Base-by-base conservation (phyloP, 2,113 vertebrate species). In the Rafetus swinhoei region DNA sequence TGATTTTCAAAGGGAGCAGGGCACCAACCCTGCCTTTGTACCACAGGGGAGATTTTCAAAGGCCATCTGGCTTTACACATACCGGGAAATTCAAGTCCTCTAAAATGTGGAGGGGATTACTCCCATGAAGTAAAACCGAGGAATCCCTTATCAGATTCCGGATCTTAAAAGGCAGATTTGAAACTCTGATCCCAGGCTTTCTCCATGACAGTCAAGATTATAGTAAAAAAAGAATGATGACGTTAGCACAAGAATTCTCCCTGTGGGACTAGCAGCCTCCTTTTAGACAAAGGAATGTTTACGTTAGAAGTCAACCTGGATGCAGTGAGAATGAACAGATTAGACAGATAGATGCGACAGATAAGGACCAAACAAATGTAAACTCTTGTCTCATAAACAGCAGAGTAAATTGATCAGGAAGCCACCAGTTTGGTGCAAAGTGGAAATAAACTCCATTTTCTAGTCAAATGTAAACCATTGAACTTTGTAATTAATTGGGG, bases 391-490 rank as follows among this genome's bases (percentile, higher is more conserved):
- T 54, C 50, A 22, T 16, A 52, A 88, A 83, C 13, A 80, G 57
- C 60, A 24, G 39, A 53, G 0, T 11, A 62, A 0, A 0, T 50
- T 50, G 25, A 85, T 55, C 79, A 32, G 16, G 0, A 12, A 92
- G 65, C 60, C 60, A 84, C 1, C 1, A 83, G 62, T 80, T 65
- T 0, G 1, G 29, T 5, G 74, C 32, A 35, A 80, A 87, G 35
- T 3, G 76, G 53, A 85, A 85, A 25, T 21, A 83, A 93, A 50
- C 0, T 0, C 35, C 24, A 25, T 80, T 89, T 85, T 1, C 2
- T 91, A 87, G 83, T 54, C 90, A 79, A 87, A 50, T 4, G 85
- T 89, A 92, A 95, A 82, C 10, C 35, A 82, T 39, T 79, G 45
- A 90, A 93, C 24, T 13, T 25, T 35, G 27, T 10, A 52, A 84